These are phyloP conservation scores for Spodoptera frugiperda DNA, from an alignment of 1,140 invertebrate genomes.

Conservation along the genomic window DNA sequence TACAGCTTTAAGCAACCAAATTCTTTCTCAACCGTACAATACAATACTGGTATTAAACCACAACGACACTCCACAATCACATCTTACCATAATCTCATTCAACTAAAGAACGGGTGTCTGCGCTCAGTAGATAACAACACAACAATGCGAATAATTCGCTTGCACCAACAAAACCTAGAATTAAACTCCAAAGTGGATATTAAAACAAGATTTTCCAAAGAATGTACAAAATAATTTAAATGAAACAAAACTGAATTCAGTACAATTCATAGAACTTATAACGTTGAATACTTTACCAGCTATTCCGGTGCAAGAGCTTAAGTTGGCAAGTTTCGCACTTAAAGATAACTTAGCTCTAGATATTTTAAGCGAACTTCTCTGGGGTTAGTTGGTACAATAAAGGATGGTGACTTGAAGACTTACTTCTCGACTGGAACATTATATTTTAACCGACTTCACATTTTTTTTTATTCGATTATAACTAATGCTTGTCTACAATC, in stretches of 20 bases:
- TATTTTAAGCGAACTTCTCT: constrained; percentile 31
- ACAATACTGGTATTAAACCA: no score
- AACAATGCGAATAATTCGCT: not conserved
- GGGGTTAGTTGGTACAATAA: constrained; percentile 25
- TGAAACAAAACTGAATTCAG: constrained; percentile 30
- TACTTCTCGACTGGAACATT: not conserved
- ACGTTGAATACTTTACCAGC: constrained; percentile 26
- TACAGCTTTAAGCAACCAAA: no score
- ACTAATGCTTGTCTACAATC: no score
- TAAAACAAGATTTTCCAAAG: constrained; percentile 14
- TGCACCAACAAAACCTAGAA: constrained; percentile 8
- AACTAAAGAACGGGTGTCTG: no score
- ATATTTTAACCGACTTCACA: no score
- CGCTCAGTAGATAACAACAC: no score
- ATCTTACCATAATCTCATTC: no score
- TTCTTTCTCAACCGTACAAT: no score
- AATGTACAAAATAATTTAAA: constrained; percentile 31
- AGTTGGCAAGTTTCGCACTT: constrained; percentile 41
- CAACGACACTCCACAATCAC: no score
- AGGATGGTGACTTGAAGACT: constrained; percentile 18
- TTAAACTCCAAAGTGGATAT: constrained; percentile 19
- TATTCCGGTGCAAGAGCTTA: constrained; percentile 32
- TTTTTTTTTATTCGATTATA: no score
- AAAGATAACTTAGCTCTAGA: constrained; percentile 40
- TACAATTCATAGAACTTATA: constrained; percentile 42